These are phyloP conservation scores for Apoda limacodes DNA, from an alignment of 2,888 invertebrate genomes.

Conservation along the genomic window DNA sequence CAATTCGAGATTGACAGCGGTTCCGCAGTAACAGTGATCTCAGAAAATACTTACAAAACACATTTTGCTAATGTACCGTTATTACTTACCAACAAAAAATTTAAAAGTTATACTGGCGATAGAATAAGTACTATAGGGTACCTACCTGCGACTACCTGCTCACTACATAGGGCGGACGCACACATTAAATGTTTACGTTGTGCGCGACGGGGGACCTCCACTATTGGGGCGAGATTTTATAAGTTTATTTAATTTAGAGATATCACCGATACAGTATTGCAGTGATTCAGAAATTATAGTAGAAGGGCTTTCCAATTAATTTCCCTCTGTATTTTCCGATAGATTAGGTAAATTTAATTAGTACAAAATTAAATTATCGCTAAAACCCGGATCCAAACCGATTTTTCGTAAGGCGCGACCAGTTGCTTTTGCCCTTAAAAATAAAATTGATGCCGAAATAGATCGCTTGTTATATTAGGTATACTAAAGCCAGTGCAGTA, in stretches of 20 bases:
- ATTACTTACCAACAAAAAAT: slow-evolving; percentile 2
- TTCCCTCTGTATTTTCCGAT: slow-evolving; percentile 1
- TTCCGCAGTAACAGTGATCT: too few species aligned
- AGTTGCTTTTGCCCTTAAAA: too few species aligned
- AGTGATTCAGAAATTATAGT: background rate
- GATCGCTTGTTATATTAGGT: background rate
- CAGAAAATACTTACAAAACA: slow-evolving; percentile 3
- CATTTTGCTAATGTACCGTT: slow-evolving; percentile 5
- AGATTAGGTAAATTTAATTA: slow-evolving; percentile 5
- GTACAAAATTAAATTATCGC: slow-evolving; percentile 2
- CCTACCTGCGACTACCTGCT: background rate
- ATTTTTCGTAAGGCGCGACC: slow-evolving; percentile 8
- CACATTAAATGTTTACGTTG: slow-evolving; percentile 1
- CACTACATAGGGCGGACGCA: background rate
- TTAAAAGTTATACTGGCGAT: slow-evolving; percentile 2
- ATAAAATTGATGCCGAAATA: too few species aligned
- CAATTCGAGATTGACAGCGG: too few species aligned
- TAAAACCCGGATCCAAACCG: slow-evolving; percentile 5
- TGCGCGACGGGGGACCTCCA: slow-evolving; percentile 3
- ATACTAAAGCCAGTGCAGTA: too few species aligned
- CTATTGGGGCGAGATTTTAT: slow-evolving; percentile 8
- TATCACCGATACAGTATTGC: slow-evolving; percentile 1
- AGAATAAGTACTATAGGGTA: slow-evolving; percentile 1
- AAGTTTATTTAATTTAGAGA: slow-evolving; percentile 1
- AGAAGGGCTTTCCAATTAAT: background rate